A percentile compares a stretch with the other conserved stretches of the same genome.
These are phyloP conservation scores for Caenorhabditis sp. DNA, from an alignment of 2,888 invertebrate genomes.

Conservation along the genomic window DNA sequence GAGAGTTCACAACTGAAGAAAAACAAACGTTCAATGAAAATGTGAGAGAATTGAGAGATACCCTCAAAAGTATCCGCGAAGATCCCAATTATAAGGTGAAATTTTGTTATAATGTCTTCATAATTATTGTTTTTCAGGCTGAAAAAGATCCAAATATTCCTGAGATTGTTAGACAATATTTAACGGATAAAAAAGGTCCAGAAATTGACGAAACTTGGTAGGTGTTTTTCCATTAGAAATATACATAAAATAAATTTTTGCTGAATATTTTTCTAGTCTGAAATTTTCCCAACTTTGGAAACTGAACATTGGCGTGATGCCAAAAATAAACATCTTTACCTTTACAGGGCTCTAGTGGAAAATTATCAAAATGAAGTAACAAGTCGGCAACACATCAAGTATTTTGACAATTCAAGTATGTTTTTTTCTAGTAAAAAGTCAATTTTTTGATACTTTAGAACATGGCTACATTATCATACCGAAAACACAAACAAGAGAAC, in stretches of 20 bases:
- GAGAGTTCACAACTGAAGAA: not conserved
- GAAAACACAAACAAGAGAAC: not conserved
- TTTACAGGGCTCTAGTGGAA: not conserved
- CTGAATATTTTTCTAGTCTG: too few relatives aligned
- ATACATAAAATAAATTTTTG: too few relatives aligned
- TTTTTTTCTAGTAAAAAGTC: not conserved
- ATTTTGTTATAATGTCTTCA: not conserved
- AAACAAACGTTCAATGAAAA: not conserved
- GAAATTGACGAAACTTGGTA: not conserved
- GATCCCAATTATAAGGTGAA: not conserved
- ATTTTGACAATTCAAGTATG: not conserved
- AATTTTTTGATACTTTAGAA: not conserved
- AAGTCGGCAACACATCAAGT: not conserved
- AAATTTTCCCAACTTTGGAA: too few relatives aligned
- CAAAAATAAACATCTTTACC: too few relatives aligned
- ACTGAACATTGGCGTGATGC: too few relatives aligned
- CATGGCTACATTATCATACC: constrained; percentile 5
- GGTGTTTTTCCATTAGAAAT: not conserved
- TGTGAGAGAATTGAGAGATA: not conserved
- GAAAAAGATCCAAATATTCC: not conserved
- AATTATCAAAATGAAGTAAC: not conserved
- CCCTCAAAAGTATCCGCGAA: not conserved
- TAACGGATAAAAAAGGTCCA: too few relatives aligned
- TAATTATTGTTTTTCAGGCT: not conserved
- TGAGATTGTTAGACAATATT: not conserved